These are phyloP conservation scores for Silurus meridionalis DNA, from an alignment of 2,113 vertebrate species.

Conservation along the genomic window DNA sequence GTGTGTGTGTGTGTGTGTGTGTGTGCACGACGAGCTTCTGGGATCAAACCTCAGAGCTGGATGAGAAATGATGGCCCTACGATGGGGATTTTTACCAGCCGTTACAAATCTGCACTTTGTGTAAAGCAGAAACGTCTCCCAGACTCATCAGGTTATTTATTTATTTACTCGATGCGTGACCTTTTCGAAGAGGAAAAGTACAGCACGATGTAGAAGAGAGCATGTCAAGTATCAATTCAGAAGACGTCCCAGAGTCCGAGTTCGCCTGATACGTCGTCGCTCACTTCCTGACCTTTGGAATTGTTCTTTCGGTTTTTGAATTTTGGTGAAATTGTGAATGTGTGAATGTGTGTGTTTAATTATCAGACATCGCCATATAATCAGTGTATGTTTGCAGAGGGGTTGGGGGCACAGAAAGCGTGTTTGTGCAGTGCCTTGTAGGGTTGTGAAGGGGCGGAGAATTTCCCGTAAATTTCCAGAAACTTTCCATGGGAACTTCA, in stretches of 20 bases:
- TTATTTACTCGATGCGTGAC: constrained; percentile 36
- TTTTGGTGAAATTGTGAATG: background rate
- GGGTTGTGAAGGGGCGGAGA: too few relatives aligned
- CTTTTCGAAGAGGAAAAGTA: constrained; percentile 37
- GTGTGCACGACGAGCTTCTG: background rate
- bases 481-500: too few relatives aligned
- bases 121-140: constrained; percentile 26
- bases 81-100: constrained; percentile 33
- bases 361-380: background rate
- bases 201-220: constrained; percentile 1
- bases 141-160: constrained; percentile 51
- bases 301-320: background rate
- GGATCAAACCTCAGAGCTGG: constrained; percentile 23
- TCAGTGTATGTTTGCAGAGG: background rate
- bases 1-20: constrained; percentile 1
- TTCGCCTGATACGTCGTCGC: background rate
- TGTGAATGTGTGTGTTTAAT: background rate
- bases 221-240: constrained; percentile 17
- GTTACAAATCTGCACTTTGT: constrained; percentile 48
- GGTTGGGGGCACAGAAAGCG: background rate
- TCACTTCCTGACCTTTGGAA: background rate
- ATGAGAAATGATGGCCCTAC: constrained; percentile 29
- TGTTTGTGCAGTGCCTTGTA: background rate
- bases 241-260: background rate
- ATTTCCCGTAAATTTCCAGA: too few relatives aligned